A percentile compares a stretch with the other conserved stretches of the same genome.
Conservation (phyloP, 2,113 vertebrate species). For the Sceloporus tristichus region DNA sequence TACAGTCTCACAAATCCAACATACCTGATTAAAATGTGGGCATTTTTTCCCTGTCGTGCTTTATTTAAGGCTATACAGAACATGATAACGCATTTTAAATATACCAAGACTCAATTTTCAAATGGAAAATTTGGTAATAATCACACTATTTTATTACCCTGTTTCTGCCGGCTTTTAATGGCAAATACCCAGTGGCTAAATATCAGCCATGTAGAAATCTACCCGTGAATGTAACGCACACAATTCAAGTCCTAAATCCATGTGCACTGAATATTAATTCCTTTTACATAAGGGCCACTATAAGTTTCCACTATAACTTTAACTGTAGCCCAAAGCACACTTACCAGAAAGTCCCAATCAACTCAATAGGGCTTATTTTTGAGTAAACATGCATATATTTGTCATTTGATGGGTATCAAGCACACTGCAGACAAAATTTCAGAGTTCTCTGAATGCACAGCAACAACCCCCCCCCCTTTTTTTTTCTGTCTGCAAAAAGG, state of each 20-base stretch:
- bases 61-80: conserved; percentile 34
- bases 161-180: neutral
- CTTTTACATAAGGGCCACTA: conserved; percentile 55
- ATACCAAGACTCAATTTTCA: conserved; percentile 27
- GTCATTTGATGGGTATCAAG: neutral
- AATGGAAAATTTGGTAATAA: neutral
- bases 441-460: neutral
- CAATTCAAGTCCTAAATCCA: conserved; percentile 42
- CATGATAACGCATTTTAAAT: conserved; percentile 29
- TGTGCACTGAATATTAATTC: conserved; percentile 22
- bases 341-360: neutral
- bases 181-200: neutral
- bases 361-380: too few species aligned
- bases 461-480: neutral
- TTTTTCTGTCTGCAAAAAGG: neutral
- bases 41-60: conserved; percentile 34
- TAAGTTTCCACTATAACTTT: conserved; percentile 62
- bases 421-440: neutral
- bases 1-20: conserved; percentile 15
- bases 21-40: neutral
- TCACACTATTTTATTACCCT: neutral
- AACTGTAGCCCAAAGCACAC: conserved; percentile 23
- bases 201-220: neutral
- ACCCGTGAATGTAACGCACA: conserved; percentile 16
- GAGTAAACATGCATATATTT: neutral